Conservation (phyloP, 1,140 invertebrate species). For the Drosophila bifasciata region DNA sequence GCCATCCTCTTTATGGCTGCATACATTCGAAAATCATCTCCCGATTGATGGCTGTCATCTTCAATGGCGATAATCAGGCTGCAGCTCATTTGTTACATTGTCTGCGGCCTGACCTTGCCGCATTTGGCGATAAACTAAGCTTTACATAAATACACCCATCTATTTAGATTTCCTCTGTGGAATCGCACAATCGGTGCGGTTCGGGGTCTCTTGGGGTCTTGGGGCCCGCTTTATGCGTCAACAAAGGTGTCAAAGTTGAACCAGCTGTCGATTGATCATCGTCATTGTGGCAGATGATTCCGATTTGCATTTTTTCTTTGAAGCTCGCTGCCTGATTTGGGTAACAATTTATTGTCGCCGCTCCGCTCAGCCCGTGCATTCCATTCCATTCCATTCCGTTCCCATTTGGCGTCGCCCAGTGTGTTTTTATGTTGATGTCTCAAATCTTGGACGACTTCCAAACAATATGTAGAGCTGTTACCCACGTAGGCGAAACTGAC, state of each 20-base stretch:
- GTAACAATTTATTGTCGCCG: conserved; percentile 64
- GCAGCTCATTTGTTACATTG: conserved; percentile 44
- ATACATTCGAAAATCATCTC: conserved; percentile 36
- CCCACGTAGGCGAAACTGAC: conserved; percentile 54
- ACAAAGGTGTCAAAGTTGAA: conserved; percentile 67
- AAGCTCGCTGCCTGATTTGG: conserved; percentile 56
- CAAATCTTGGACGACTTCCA: conserved; percentile 47
- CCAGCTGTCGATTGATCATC: conserved; percentile 64
- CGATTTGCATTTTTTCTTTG: conserved; percentile 44
- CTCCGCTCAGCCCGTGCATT: conserved; percentile 43
- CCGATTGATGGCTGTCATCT: conserved; percentile 19
- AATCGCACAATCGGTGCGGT: no score
- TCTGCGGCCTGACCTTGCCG: conserved; percentile 64
- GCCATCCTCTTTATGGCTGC: conserved; percentile 4
- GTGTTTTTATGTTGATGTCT: conserved; percentile 33
- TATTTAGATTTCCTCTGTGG: background rate
- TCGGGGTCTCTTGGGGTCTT: conserved; percentile 7
- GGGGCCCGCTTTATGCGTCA: conserved; percentile 41
- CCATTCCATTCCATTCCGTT: conserved; percentile 62
- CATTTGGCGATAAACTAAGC: conserved; percentile 52
- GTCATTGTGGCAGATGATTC: conserved; percentile 22
- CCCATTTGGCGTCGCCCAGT: conserved; percentile 29
- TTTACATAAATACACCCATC: conserved; percentile 65
- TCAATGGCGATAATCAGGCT: conserved; percentile 36
- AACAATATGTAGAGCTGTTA: conserved; percentile 44